These are phyloP conservation scores for Drosophila parabipectinata DNA, from an alignment of 1,140 invertebrate genomes.

Conservation along the genomic window DNA sequence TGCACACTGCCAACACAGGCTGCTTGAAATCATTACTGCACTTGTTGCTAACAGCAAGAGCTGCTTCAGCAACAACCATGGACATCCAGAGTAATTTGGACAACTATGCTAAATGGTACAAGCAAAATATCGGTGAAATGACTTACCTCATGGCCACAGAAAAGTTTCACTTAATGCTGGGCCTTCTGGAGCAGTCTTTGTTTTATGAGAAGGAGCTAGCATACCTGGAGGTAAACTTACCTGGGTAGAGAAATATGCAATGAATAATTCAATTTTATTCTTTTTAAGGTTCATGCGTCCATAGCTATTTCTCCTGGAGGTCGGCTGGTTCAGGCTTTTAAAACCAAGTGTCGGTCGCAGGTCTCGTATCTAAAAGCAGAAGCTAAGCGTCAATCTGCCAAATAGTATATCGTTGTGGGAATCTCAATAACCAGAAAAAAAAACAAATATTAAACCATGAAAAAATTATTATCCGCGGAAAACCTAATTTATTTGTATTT, in stretches of 20 bases:
- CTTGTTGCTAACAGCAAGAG: conserved; percentile 64
- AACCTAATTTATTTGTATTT: conserved; percentile 1
- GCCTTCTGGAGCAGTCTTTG: conserved; percentile 62
- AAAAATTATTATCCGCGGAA: not conserved
- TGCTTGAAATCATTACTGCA: conserved; percentile 54
- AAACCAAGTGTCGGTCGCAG: conserved; percentile 66
- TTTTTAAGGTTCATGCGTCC: conserved; percentile 73
- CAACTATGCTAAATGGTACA: conserved; percentile 79
- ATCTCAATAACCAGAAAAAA: not conserved
- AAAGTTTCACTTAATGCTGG: conserved; percentile 60
- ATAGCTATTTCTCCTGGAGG: conserved; percentile 78
- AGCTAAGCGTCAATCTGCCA: conserved; percentile 5
- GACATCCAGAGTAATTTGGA: conserved; percentile 67
- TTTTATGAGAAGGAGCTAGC: conserved; percentile 63
- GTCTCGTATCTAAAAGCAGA: conserved; percentile 46
- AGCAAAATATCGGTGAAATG: conserved; percentile 79
- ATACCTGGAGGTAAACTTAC: conserved; percentile 63
- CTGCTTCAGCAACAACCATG: conserved; percentile 61
- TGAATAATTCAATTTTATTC: not conserved
- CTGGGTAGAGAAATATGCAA: not conserved
- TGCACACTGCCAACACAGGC: conserved; percentile 51
- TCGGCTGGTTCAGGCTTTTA: conserved; percentile 74
- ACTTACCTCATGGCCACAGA: conserved; percentile 59
- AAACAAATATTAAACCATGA: not conserved
- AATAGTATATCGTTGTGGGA: not conserved